These are phyloP conservation scores for Ganaspis sp. DNA, from an alignment of 1,140 invertebrate genomes.

Conservation along the genomic window DNA sequence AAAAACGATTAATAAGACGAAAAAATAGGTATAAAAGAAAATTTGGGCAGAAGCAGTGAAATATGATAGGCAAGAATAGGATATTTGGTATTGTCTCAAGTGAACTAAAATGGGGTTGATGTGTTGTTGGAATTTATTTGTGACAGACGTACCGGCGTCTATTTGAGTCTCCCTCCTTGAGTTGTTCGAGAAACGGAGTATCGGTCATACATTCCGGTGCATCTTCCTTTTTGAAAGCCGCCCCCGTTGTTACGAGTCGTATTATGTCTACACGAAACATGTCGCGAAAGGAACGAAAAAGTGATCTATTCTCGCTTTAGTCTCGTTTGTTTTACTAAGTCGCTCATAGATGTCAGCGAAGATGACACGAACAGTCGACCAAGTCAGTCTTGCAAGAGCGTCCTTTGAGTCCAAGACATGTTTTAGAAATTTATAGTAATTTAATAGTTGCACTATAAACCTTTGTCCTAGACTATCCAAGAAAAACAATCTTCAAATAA, in stretches of 20 bases:
- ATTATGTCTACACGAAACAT: conserved; percentile 69
- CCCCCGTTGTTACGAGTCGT: conserved; percentile 58
- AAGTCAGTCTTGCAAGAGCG: neutral
- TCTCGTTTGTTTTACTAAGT: neutral
- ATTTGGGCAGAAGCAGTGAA: too few species aligned
- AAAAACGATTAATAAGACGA: too few species aligned
- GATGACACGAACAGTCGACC: neutral
- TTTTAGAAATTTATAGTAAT: neutral
- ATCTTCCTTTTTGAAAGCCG: conserved; percentile 57
- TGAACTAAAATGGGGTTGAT: neutral
- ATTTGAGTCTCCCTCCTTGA: neutral
- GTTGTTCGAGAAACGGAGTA: conserved; percentile 46
- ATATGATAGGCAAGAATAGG: too few species aligned
- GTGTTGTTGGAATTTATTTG: conserved; percentile 6
- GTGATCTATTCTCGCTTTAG: neutral
- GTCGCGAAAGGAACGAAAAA: conserved; percentile 42
- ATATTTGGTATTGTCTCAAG: neutral
- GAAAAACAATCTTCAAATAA: neutral
- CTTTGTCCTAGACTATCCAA: neutral
- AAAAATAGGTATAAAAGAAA: too few species aligned
- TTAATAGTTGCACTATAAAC: neutral
- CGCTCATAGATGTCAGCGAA: neutral
- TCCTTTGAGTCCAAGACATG: neutral
- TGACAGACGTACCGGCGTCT: neutral
- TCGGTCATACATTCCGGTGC: conserved; percentile 60